Percentiles rank a stretch among this genome's conserved stretches.
These are phyloP conservation scores for Clarias laeviceps DNA, from an alignment of 2,797 vertebrate genomes.

Conservation along the genomic window DNA sequence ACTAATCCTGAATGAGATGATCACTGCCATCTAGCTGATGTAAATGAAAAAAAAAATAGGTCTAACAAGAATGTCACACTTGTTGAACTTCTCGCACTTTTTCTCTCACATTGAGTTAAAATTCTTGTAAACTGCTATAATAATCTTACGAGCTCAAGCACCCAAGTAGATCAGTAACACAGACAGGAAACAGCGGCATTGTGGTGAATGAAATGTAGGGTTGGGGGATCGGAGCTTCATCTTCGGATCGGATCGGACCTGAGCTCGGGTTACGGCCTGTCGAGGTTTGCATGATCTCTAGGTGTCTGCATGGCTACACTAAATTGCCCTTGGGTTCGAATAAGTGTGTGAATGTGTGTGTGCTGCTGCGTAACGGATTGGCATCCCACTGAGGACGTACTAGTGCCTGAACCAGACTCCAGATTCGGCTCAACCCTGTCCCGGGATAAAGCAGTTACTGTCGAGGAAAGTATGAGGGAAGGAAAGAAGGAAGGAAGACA, in stretches of 20 bases:
- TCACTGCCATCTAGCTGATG: slow-evolving; percentile 61
- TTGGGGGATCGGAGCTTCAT: background rate
- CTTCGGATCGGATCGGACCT: no score
- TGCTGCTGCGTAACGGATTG: background rate
- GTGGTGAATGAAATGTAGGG: background rate
- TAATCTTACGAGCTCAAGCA: background rate
- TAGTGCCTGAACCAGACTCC: background rate
- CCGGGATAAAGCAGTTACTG: background rate
- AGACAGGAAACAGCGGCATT: no score
- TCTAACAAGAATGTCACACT: background rate
- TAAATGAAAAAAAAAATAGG: slow-evolving; percentile 25
- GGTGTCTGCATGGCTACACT: slow-evolving; percentile 1
- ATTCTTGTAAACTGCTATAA: background rate
- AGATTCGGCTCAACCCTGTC: background rate
- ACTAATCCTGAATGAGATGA: slow-evolving; percentile 34
- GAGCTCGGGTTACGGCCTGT: slow-evolving; percentile 3
- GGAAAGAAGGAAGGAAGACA: background rate
- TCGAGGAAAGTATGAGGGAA: background rate
- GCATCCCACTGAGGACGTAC: background rate
- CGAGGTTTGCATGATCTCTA: background rate
- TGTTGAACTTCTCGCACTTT: background rate
- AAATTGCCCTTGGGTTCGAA: background rate
- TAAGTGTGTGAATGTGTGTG: background rate
- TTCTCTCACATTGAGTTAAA: no score
- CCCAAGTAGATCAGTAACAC: background rate